Conservation (phyloP, 2,888 invertebrate genomes). For the Leptinotarsa tumamoca region DNA sequence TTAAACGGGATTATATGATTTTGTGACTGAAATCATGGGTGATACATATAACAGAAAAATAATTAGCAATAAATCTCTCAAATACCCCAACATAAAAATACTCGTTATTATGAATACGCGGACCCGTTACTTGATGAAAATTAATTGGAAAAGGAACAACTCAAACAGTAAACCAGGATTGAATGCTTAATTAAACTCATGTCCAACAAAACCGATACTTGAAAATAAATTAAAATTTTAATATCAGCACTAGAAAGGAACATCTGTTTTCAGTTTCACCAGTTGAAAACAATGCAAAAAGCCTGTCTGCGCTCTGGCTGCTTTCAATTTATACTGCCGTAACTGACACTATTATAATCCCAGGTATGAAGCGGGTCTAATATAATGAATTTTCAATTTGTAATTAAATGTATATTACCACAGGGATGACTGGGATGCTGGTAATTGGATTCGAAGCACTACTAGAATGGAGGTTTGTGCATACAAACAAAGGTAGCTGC, state of each 20-base stretch:
- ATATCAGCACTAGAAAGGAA: constrained; percentile 26
- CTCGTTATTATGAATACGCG: neutral
- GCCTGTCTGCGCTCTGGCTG: constrained; percentile 32
- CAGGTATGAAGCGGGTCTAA: constrained; percentile 47
- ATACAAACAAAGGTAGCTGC: constrained; percentile 41
- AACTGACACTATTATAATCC: constrained; percentile 50
- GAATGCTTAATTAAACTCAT: constrained; percentile 22
- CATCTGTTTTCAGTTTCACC: constrained; percentile 29
- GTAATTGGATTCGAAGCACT: constrained; percentile 44
- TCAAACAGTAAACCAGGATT: neutral
- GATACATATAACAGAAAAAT: neutral
- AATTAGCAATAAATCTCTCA: neutral
- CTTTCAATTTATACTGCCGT: constrained; percentile 41
- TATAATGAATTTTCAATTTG: constrained; percentile 53
- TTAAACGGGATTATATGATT: too few relatives aligned
- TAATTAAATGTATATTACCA: constrained; percentile 52
- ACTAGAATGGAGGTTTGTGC: constrained; percentile 38
- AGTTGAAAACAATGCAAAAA: constrained; percentile 23
- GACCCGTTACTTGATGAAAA: too few relatives aligned
- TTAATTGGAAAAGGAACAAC: constrained; percentile 1
- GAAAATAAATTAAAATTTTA: constrained; percentile 36
- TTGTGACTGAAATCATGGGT: too few relatives aligned
- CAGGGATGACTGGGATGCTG: constrained; percentile 41
- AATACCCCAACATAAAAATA: constrained; percentile 1
- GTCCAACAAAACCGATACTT: constrained; percentile 27